phyloP scores from a whole-genome alignment of 2,113 vertebrate genomes.

The Myotis brandtii region DNA sequence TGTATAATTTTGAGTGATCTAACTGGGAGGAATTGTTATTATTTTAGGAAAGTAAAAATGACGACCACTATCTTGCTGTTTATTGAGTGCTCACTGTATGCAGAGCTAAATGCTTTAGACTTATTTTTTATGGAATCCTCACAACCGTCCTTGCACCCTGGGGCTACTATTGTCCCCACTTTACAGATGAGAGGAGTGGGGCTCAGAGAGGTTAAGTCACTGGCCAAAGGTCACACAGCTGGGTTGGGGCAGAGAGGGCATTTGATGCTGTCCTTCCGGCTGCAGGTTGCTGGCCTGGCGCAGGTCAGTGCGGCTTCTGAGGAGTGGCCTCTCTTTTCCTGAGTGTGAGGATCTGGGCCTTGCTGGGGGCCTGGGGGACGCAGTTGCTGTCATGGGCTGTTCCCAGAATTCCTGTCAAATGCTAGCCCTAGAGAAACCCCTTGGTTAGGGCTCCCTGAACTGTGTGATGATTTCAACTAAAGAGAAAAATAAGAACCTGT shows the following conservation, averaged over 20 bases:
- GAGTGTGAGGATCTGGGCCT: not conserved
- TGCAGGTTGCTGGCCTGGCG: not conserved
- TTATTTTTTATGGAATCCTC: not conserved
- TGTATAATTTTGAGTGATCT: not conserved
- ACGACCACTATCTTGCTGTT: not conserved
- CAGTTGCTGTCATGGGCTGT: too few species aligned
- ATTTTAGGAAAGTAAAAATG: constrained; percentile 28
- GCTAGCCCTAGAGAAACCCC: not conserved
- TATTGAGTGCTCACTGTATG: not conserved
- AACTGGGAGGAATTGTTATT: not conserved
- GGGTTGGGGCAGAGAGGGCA: not conserved
- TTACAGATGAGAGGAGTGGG: not conserved
- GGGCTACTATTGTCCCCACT: not conserved
- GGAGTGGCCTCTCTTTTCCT: not conserved
- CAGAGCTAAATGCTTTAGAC: not conserved
- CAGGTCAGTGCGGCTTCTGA: not conserved
- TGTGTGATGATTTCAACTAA: not conserved
- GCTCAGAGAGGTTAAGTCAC: not conserved
- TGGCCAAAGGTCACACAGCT: not conserved
- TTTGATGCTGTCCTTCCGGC: not conserved
- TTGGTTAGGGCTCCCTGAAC: not conserved
- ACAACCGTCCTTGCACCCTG: not conserved
- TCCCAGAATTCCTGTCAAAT: not conserved
- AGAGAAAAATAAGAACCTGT: not conserved
- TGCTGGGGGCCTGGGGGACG: too few species aligned